Base-by-base conservation (phyloP, 2,113 vertebrate genomes). In the Chrysemys picta region DNA sequence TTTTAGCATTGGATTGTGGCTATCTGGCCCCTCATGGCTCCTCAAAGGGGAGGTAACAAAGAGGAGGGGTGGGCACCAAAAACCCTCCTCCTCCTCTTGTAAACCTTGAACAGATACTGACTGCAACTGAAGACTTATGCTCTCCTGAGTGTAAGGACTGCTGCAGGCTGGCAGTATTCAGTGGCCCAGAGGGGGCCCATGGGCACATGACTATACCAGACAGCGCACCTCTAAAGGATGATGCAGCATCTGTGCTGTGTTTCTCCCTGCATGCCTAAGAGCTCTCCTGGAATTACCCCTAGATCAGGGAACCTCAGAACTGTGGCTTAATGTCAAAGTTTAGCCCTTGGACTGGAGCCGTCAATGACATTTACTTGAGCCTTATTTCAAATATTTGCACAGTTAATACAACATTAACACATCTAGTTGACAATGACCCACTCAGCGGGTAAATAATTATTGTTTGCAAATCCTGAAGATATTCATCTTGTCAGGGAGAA, bases 281-380 rank as follows among this genome's bases (percentile, higher is more conserved):
- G 17, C 45, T 49, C 14, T 81, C 52, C 21, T 54, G 52, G 80
- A 53, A n/a, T 50, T 82, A 10, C 9, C 4, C 21, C 11, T 42
- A 35, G 52, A 42, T 22, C 35, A 0, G 10, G 29, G 27, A 10
- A 72, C 35, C 17, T 89, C 0, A 0, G 14, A 16, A 47, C 1
- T 0, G n/a, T 94, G 75, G 45, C 25, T 78, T 14, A 42, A 42
- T 1, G 4, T 8, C 10, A 62, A 62, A 31, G 21, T 79, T 87
- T 8, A 25, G 4, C 10, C 29, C 10, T 0, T 22, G 0, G 0
- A 1, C 31, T 53, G 27, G 38, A 80, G 80, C 47, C 2, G 52
- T 8, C 0, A 2, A 35, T 80, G 57, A 22, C 45, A 54, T 92
- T 91, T 89, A 11, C 19, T 0, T 2, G 27, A 22, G 35, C 35